These are phyloP conservation scores for Morphnarchus princeps DNA, from an alignment of 2,113 vertebrate genomes.

Conservation along the genomic window DNA sequence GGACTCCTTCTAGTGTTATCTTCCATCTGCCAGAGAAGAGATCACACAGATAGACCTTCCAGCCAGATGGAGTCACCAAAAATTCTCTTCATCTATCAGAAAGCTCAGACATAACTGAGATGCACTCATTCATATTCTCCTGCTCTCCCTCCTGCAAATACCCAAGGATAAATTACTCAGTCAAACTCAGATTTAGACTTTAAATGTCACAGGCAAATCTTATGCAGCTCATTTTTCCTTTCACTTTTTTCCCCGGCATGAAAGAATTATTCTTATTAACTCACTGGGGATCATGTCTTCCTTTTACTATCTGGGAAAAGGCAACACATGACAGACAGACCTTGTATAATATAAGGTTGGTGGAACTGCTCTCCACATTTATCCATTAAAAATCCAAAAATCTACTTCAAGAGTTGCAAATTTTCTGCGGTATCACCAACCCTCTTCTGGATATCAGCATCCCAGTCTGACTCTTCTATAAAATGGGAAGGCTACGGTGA, in stretches of 20 bases:
- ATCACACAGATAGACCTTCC: conserved; percentile 13
- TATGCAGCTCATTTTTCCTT: background rate
- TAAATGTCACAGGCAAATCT: conserved; percentile 29
- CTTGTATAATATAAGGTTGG: background rate
- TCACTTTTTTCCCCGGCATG: background rate
- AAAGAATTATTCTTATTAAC: conserved; percentile 5
- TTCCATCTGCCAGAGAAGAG: conserved; percentile 5
- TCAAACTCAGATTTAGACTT: background rate
- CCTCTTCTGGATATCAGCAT: background rate
- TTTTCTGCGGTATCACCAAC: background rate
- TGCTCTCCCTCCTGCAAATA: conserved; percentile 5
- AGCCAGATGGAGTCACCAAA: background rate
- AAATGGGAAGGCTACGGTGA: background rate
- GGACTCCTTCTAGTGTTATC: background rate
- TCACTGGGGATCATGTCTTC: background rate
- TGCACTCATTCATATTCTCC: conserved; percentile 13
- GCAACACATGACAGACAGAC: background rate
- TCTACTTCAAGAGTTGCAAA: background rate
- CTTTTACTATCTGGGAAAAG: background rate
- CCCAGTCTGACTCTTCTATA: background rate
- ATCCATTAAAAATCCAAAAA: background rate
- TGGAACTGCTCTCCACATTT: background rate
- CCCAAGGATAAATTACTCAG: conserved; percentile 24
- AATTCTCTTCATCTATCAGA: background rate
- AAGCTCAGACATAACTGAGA: background rate